Evolutionary conservation across 1,140 invertebrate genomes (phyloP).

Genomic region (Eumeta japonica): DNA sequence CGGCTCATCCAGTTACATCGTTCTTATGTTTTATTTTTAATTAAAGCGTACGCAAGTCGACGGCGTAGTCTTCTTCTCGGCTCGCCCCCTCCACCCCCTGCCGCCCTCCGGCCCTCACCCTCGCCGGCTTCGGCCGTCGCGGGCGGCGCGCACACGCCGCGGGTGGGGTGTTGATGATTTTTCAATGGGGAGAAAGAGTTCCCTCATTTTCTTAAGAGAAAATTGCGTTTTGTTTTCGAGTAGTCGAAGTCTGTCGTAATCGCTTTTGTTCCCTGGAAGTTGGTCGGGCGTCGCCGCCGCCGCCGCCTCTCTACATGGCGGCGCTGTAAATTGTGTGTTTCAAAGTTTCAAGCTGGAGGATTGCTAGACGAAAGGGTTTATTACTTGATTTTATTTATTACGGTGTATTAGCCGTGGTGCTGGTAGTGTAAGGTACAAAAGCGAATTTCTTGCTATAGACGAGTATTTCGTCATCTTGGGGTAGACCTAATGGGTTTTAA

Average conservation of each 20-base stretch:
- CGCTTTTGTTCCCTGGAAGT: constrained; percentile 53
- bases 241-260: constrained; percentile 57
- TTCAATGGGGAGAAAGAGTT: constrained; percentile 58
- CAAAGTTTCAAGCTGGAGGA: constrained; percentile 39
- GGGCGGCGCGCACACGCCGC: constrained; percentile 44
- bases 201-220: constrained; percentile 59
- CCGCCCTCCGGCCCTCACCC: constrained; percentile 8
- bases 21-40: constrained; percentile 59
- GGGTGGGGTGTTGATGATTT: constrained; percentile 57
- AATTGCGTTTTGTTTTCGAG: constrained; percentile 58
- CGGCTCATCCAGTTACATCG: constrained; percentile 57
- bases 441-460: too few relatives aligned
- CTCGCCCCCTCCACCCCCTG: constrained; percentile 5
- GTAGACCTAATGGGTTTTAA: too few relatives aligned
- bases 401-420: too few relatives aligned
- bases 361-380: too few relatives aligned
- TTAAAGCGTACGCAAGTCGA: constrained; percentile 57
- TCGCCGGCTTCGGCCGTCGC: constrained; percentile 15
- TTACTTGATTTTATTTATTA: too few relatives aligned
- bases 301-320: constrained; percentile 29
- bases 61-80: constrained; percentile 46
- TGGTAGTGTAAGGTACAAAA: too few relatives aligned
- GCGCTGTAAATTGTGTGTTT: constrained; percentile 43
- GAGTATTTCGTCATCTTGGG: too few relatives aligned
- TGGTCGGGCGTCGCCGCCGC: too few relatives aligned